These are phyloP conservation scores for Laupala kohalensis DNA, from an alignment of 1,140 invertebrate species.

Conservation along the genomic window DNA sequence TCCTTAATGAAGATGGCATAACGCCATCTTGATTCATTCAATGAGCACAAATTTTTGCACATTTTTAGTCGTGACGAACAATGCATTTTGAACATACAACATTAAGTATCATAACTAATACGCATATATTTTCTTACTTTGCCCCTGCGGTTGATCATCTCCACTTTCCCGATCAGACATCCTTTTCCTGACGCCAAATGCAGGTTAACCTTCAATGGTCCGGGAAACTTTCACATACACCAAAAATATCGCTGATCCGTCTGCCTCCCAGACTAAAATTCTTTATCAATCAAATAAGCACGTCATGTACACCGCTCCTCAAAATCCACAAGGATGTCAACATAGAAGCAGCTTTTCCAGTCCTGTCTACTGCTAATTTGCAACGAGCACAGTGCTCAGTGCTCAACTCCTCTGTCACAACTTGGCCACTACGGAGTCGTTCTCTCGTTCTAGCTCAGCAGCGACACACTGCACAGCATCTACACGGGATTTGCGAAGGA, in stretches of 20 bases:
- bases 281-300: background rate
- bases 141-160: slow-evolving; percentile 38
- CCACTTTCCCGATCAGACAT: slow-evolving; percentile 45
- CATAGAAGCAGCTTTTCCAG: background rate
- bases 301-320: background rate
- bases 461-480: no score
- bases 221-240: background rate
- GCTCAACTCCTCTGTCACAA: background rate
- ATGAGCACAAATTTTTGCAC: background rate
- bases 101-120: background rate
- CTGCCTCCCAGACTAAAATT: background rate
- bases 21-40: slow-evolving; percentile 14
- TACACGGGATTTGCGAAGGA: no score
- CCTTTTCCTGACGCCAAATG: slow-evolving; percentile 24
- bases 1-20: background rate
- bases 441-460: no score
- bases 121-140: slow-evolving; percentile 30
- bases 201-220: slow-evolving; percentile 20
- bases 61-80: background rate
- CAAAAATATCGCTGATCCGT: background rate
- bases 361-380: background rate
- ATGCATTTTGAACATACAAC: background rate
- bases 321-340: background rate
- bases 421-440: no score
- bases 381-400: background rate